Conservation (phyloP, 30 jellyfish, hydroid and myxozoan species). For the Euphysa ruthae region DNA sequence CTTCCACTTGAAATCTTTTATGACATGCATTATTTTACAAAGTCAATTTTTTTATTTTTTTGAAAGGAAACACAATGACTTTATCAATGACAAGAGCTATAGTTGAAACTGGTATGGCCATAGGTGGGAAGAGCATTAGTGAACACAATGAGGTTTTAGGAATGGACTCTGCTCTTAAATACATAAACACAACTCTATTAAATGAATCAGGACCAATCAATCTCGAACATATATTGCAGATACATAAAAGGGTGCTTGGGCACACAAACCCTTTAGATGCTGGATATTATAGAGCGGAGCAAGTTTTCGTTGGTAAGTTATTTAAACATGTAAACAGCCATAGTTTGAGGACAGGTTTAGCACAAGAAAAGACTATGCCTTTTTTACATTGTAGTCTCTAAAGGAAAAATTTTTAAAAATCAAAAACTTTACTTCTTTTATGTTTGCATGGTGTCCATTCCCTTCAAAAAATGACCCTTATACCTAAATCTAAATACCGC, state of each 20-base stretch:
- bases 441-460: too few relatives aligned
- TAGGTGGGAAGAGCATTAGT: slow-evolving; percentile 88
- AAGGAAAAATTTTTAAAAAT: too few relatives aligned
- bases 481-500: too few relatives aligned
- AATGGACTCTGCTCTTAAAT: slow-evolving; percentile 74
- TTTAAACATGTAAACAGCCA: too few relatives aligned
- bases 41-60: too few relatives aligned
- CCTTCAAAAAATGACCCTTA: too few relatives aligned
- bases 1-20: too few relatives aligned
- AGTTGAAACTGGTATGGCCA: slow-evolving; percentile 88
- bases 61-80: slow-evolving; percentile 97
- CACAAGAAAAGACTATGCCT: too few relatives aligned
- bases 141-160: slow-evolving; percentile 95
- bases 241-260: slow-evolving; percentile 87
- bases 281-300: slow-evolving; percentile 75
- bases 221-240: slow-evolving; percentile 61
- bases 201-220: slow-evolving; percentile 55
- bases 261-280: slow-evolving; percentile 89
- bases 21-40: too few relatives aligned
- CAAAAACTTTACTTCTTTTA: too few relatives aligned
- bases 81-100: slow-evolving; percentile 95
- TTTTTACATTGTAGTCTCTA: too few relatives aligned
- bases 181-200: slow-evolving; percentile 65
- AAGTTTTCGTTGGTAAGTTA: slow-evolving; percentile 79
- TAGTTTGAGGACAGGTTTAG: too few relatives aligned